Base-by-base conservation (phyloP, 2,888 invertebrate genomes). In the Autographa gamma region DNA sequence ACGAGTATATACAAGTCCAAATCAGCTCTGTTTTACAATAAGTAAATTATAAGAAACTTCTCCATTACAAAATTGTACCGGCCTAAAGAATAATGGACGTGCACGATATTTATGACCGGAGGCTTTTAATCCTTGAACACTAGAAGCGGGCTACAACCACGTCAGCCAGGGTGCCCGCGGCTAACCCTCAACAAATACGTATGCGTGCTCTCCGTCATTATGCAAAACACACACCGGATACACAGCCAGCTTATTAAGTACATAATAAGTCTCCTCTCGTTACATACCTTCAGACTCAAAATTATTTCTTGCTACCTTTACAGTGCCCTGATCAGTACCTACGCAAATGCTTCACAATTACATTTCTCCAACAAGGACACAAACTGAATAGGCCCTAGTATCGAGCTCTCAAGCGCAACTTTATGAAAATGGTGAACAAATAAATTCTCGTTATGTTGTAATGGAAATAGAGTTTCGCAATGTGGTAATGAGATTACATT, bases 371-470 rank as follows among this genome's bases (percentile, higher is more conserved):
- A 86, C 85, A 86, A 86, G 84, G 86, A 82, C 86, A 87, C 84
- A 85, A 88, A 81, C 85, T 84, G 85, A 90, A 90, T 88, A 84
- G 81, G 85, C 84, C 81, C 83, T 84, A 89, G 85, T 88, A 90
- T 90, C 88, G 86, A 85, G 87, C 88, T 88, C 86, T 84, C 85
- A 83, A 84, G 85, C 86, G 86, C 83, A 87, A 80, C 89, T 91
- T 92, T 92, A 92, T 92, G 91, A 92, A 92, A 93, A 92, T 90
- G 87, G 90, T 86, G 89, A 88, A 90, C 89, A 91, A 89, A 93
- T 93, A 93, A 93, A 93, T 93, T 92, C 90, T 92, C 91, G 92
- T 93, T 93, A 92, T 88, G 86, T 85, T 86, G 86, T 89, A 88
- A 89, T 90, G 88, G 89, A 91, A 90, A 92, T 91, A 91, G 86